Conservation (phyloP, 1,140 invertebrate genomes). For the Chlorops oryzae region DNA sequence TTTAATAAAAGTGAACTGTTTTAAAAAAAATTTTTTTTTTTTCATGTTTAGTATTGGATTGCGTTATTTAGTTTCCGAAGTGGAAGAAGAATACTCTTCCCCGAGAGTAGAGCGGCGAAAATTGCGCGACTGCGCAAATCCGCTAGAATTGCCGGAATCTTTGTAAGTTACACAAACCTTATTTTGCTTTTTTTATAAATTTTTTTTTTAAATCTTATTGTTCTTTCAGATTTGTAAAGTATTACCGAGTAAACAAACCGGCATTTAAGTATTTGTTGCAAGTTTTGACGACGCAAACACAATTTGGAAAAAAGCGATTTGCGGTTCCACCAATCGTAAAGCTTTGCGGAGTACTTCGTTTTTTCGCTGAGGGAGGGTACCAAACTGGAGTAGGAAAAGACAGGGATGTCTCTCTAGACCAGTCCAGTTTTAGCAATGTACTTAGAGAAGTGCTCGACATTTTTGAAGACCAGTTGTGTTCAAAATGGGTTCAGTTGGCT, state of each 20-base stretch:
- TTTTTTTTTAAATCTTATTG: no score
- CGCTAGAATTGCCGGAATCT: background rate
- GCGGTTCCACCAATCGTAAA: background rate
- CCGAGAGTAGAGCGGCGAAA: background rate
- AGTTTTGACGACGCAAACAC: background rate
- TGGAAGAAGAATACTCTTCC: background rate
- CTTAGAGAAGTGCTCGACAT: slow-evolving; percentile 1
- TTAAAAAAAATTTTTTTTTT: background rate
- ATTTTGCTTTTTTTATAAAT: background rate
- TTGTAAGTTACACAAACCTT: background rate
- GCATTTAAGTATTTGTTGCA: slow-evolving; percentile 4
- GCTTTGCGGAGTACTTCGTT: background rate
- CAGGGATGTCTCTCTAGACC: slow-evolving; percentile 1
- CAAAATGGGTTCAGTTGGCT: background rate
- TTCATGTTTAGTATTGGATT: background rate
- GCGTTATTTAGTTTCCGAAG: background rate
- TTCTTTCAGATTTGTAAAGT: slow-evolving; percentile 10
- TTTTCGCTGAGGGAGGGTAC: slow-evolving; percentile 10
- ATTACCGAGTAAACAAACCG: slow-evolving; percentile 7
- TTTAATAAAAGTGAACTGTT: background rate
- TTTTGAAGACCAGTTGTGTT: background rate
- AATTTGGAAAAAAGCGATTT: slow-evolving; percentile 4
- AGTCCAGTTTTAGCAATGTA: background rate
- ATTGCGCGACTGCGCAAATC: background rate
- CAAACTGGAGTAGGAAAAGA: slow-evolving; percentile 10